A percentile compares a stretch with the other conserved stretches of the same genome.
Conservation (phyloP, 1,140 invertebrate species). For the Neodiprion fabricii region DNA sequence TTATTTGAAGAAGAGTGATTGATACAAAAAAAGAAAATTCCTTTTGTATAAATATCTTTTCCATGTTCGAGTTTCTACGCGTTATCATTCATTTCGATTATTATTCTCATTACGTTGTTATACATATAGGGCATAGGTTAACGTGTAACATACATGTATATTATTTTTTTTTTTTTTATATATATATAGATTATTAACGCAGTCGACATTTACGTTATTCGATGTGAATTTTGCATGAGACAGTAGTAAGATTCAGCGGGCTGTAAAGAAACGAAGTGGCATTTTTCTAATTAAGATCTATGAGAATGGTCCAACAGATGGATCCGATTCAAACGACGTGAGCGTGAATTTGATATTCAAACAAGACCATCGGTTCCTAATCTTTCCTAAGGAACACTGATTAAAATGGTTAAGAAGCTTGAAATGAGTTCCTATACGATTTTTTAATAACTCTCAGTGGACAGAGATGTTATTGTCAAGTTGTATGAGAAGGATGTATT, state of each 20-base stretch:
- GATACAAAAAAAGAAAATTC: neutral
- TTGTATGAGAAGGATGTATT: conserved; percentile 33
- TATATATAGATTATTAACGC: too few relatives aligned
- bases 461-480: conserved; percentile 40
- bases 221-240: too few relatives aligned
- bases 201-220: too few relatives aligned
- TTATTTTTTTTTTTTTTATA: too few relatives aligned
- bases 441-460: conserved; percentile 43
- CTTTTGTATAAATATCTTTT: neutral
- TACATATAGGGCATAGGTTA: neutral
- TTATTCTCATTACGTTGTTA: neutral
- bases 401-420: neutral
- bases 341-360: too few relatives aligned
- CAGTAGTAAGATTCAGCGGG: too few relatives aligned
- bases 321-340: too few relatives aligned
- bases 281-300: too few relatives aligned
- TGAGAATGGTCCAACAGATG: too few relatives aligned
- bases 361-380: neutral
- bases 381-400: neutral
- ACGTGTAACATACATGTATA: too few relatives aligned
- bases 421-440: conserved; percentile 34
- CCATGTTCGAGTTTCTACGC: neutral
- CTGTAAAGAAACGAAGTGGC: too few relatives aligned
- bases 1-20: too few relatives aligned
- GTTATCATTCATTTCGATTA: neutral